A percentile compares a stretch with the other conserved stretches of the same genome.
These are phyloP conservation scores for Chiroxiphia lanceolata DNA, from an alignment of 2,797 vertebrate species.

Conservation along the genomic window DNA sequence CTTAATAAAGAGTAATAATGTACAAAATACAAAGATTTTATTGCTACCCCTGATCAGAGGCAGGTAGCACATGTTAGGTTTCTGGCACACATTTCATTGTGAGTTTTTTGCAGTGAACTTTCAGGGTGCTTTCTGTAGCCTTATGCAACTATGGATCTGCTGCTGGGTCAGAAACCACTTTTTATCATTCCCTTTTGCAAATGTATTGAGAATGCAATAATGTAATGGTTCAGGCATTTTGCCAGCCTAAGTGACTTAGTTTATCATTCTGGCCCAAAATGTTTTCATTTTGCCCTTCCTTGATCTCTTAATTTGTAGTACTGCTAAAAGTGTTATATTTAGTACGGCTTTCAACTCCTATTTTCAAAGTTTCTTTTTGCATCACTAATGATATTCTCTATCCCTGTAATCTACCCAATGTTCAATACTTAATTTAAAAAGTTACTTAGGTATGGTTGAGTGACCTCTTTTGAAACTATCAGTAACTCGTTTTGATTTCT, in stretches of 20 bases:
- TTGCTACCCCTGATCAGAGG: neutral
- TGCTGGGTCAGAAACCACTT: neutral
- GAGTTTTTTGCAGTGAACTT: neutral
- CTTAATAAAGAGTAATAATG: constrained; percentile 31
- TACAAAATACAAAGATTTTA: neutral
- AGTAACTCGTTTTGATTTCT: constrained; percentile 24
- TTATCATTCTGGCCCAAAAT: constrained; percentile 29
- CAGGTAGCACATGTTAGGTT: neutral
- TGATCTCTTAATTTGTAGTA: constrained; percentile 36
- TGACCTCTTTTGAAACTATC: constrained; percentile 35
- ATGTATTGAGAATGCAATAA: neutral
- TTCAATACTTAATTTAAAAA: constrained; percentile 58
- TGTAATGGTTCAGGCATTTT: constrained; percentile 13
- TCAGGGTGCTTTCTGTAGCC: neutral
- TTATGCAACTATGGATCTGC: neutral
- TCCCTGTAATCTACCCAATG: constrained; percentile 14
- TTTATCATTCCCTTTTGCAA: constrained; percentile 1
- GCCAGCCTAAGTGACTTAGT: constrained; percentile 20
- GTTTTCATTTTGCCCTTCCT: constrained; percentile 38
- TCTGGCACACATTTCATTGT: neutral
- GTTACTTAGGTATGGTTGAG: constrained; percentile 3
- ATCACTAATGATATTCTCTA: constrained; percentile 9
- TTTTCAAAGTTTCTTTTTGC: constrained; percentile 45
- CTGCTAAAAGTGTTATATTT: constrained; percentile 6
- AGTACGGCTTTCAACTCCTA: constrained; percentile 8